These are phyloP conservation scores for Heliothis subflexa DNA, from an alignment of 1,140 invertebrate species.

Conservation along the genomic window DNA sequence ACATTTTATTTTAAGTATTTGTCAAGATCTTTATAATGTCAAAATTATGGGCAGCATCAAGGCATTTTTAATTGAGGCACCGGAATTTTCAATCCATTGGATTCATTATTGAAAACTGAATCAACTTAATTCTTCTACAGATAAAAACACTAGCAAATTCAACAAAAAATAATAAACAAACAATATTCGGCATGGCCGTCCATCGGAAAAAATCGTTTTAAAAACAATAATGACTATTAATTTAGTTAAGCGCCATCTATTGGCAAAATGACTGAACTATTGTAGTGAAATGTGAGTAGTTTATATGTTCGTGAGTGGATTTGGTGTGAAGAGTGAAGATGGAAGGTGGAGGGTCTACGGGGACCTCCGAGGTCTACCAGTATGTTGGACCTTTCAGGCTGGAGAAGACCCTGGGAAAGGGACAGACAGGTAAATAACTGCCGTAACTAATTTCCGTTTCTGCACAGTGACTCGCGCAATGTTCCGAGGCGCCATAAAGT, in stretches of 20 bases:
- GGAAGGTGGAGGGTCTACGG: constrained; percentile 66
- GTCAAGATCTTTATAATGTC: no score
- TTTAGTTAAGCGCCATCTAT: constrained; percentile 41
- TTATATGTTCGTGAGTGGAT: constrained; percentile 50
- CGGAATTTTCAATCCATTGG: neutral
- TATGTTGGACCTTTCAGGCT: constrained; percentile 99
- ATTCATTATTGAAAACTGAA: neutral
- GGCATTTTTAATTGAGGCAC: neutral
- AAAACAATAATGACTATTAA: constrained; percentile 41
- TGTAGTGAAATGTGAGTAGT: constrained; percentile 49
- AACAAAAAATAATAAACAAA: neutral
- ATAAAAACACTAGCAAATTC: constrained; percentile 12
- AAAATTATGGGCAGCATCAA: no score
- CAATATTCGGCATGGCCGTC: constrained; percentile 24
- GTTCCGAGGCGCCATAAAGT: no score
- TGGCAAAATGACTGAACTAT: constrained; percentile 34
- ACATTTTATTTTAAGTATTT: no score
- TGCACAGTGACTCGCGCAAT: no score
- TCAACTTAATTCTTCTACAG: neutral
- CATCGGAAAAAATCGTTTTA: neutral
- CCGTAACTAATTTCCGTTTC: neutral
- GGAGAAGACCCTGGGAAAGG: constrained; percentile 99
- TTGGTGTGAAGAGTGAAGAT: constrained; percentile 62
- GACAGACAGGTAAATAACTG: constrained; percentile 96
- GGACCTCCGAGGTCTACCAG: constrained; percentile 90